Evolutionary conservation across 2,888 invertebrate genomes (phyloP).

Genomic region (Calameuta idolon): DNA sequence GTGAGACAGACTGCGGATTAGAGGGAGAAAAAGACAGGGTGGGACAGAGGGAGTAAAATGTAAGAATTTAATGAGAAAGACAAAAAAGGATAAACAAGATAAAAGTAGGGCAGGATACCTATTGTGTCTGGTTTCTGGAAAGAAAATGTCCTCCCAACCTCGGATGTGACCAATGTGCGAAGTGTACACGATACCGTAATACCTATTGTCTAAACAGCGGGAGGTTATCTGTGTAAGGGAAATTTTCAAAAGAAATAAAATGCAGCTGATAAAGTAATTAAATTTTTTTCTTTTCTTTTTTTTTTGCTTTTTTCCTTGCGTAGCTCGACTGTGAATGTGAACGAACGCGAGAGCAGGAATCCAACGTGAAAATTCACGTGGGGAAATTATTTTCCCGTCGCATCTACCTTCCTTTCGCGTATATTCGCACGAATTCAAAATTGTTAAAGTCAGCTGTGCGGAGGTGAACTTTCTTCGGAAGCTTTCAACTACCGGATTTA

Average conservation of each 20-base stretch:
- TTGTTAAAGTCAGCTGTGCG: neutral
- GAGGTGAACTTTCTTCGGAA: neutral
- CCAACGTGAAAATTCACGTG: neutral
- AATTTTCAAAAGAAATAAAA: neutral
- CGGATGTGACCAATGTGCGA: neutral
- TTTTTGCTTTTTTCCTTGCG: neutral
- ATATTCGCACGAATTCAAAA: neutral
- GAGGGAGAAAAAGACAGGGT: neutral
- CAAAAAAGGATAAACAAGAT: neutral
- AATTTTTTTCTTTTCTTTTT: neutral
- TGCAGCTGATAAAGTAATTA: neutral
- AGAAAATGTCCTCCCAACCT: neutral
- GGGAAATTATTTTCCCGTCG: neutral
- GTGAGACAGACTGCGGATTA: neutral
- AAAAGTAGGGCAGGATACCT: conserved; percentile 22
- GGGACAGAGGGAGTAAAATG: neutral
- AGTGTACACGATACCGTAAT: neutral
- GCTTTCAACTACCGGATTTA: neutral
- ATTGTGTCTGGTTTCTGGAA: conserved; percentile 9
- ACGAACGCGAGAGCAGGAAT: neutral
- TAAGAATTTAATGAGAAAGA: neutral
- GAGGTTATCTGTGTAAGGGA: neutral
- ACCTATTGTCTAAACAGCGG: neutral
- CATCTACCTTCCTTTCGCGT: neutral
- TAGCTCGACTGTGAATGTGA: neutral